A percentile compares a stretch with the other conserved stretches of the same genome.
Conservation (phyloP, 2,113 vertebrate genomes). For the Dasyprocta punctata region DNA sequence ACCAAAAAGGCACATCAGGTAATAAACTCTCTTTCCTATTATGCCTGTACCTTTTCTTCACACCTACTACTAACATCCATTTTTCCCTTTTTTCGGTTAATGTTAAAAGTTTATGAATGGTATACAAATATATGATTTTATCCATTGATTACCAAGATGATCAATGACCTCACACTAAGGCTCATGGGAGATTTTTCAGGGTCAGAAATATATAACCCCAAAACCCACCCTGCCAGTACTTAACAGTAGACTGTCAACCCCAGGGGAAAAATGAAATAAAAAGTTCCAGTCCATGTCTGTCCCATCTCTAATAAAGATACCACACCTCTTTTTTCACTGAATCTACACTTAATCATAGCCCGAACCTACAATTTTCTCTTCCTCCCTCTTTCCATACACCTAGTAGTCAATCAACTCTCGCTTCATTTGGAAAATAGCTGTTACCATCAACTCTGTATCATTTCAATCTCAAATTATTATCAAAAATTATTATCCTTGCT, state of each 20-base stretch:
- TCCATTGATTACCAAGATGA: not conserved
- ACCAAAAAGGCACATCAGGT: not conserved
- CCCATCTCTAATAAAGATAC: not conserved
- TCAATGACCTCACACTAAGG: not conserved
- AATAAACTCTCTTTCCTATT: not conserved
- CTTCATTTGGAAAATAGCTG: conserved; percentile 4
- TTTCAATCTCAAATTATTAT: conserved; percentile 19
- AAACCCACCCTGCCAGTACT: not conserved
- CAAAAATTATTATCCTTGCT: not conserved
- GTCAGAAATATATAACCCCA: not conserved
- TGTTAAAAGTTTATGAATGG: not conserved
- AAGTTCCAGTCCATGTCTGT: not conserved
- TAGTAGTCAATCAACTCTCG: not conserved
- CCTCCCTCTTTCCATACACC: not conserved
- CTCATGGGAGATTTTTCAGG: not conserved
- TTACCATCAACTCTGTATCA: not conserved
- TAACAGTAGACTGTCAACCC: not conserved
- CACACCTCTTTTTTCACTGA: not conserved
- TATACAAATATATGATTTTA: not conserved
- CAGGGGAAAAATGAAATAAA: not conserved
- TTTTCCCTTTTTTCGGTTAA: not conserved
- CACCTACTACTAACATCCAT: not conserved
- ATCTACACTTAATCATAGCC: not conserved
- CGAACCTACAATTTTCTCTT: not conserved
- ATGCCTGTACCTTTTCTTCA: not conserved